Conservation (phyloP, 2,888 invertebrate genomes). For the Clistopyga incitator region DNA sequence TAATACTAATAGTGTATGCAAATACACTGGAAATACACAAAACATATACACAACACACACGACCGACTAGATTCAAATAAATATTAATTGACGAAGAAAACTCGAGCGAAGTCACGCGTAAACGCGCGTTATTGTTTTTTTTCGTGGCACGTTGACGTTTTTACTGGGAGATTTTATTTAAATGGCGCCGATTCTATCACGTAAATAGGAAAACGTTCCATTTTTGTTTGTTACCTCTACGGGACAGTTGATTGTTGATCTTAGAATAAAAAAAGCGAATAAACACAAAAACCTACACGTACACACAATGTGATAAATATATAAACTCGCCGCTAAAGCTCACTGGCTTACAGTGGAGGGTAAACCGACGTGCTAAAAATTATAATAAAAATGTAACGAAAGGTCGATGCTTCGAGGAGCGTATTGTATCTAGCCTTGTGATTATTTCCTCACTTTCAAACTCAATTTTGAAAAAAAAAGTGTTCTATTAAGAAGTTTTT, state of each 20-base stretch:
- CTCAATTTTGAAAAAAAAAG: too few species aligned
- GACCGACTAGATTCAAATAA: constrained; percentile 25
- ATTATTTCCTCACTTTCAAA: too few species aligned
- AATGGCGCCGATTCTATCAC: constrained; percentile 45
- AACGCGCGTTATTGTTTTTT: constrained; percentile 24
- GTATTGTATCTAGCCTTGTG: background rate
- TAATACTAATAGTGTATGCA: constrained; percentile 35
- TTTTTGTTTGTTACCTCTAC: constrained; percentile 71
- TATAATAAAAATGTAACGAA: constrained; percentile 15
- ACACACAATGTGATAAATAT: constrained; percentile 59
- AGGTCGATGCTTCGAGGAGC: constrained; percentile 5
- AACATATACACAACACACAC: constrained; percentile 26
- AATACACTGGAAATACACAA: constrained; percentile 38
- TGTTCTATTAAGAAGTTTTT: too few species aligned
- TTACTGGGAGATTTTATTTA: constrained; percentile 33
- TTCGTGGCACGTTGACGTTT: constrained; percentile 32
- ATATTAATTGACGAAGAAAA: constrained; percentile 7
- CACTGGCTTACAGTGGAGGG: constrained; percentile 59
- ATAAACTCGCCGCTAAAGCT: constrained; percentile 61
- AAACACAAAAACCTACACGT: constrained; percentile 22
- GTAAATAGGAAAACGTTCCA: constrained; percentile 41
- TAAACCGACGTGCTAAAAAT: constrained; percentile 24
- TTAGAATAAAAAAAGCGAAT: constrained; percentile 44
- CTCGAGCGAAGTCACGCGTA: background rate
- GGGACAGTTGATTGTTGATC: constrained; percentile 71